Percentiles rank a stretch among this genome's conserved stretches.
Evolutionary conservation across 2,113 vertebrate species (phyloP).

Genomic region (Scomber scombrus): DNA sequence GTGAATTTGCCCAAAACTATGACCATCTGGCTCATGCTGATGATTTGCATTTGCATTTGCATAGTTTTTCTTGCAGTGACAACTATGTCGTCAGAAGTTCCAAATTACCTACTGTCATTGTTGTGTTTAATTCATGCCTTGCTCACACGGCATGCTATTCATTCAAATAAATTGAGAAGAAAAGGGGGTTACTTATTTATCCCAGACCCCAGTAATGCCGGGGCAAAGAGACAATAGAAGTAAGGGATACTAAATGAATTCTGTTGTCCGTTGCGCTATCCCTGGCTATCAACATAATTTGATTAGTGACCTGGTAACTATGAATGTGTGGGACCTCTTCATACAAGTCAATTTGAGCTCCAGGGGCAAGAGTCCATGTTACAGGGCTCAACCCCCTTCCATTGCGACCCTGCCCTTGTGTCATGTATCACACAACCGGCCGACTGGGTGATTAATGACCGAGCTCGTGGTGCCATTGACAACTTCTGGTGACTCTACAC

Average conservation of each 20-base stretch:
- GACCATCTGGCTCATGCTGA: slow-evolving; percentile 81
- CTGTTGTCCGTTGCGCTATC: slow-evolving; percentile 76
- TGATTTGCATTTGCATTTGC: slow-evolving; percentile 73
- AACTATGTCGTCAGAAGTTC: slow-evolving; percentile 76
- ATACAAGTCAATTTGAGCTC: slow-evolving; percentile 76
- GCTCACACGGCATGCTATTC: slow-evolving; percentile 65
- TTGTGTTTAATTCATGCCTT: slow-evolving; percentile 68
- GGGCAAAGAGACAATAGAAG: slow-evolving; percentile 73
- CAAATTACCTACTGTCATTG: slow-evolving; percentile 75
- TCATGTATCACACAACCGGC: slow-evolving; percentile 78
- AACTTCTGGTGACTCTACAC: slow-evolving; percentile 77
- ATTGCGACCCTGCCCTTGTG: slow-evolving; percentile 69
- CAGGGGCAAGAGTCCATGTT: slow-evolving; percentile 71
- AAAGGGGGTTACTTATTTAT: slow-evolving; percentile 76
- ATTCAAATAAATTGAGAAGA: slow-evolving; percentile 68
- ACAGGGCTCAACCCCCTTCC: slow-evolving; percentile 65
- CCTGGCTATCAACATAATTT: slow-evolving; percentile 83
- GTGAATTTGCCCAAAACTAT: slow-evolving; percentile 80
- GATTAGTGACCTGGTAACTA: slow-evolving; percentile 85
- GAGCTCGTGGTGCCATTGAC: slow-evolving; percentile 79
- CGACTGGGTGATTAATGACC: slow-evolving; percentile 84
- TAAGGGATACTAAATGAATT: slow-evolving; percentile 79
- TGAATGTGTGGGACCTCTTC: slow-evolving; percentile 78
- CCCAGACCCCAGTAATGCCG: slow-evolving; percentile 59
- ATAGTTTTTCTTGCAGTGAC: slow-evolving; percentile 72